Conservation (phyloP, 2,797 vertebrate genomes). For the Pangasius djambal region DNA sequence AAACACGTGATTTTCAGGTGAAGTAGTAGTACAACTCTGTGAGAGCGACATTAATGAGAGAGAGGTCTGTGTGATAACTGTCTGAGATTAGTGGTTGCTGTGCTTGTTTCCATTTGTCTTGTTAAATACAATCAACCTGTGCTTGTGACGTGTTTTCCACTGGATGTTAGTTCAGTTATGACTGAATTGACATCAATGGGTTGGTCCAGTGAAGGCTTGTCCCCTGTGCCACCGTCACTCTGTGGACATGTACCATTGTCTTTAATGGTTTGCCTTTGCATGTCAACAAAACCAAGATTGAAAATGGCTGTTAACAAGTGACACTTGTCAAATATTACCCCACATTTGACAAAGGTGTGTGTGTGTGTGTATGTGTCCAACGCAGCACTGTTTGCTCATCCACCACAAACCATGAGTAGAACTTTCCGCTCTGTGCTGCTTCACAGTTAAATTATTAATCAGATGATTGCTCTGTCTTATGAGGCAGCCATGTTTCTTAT, state of each 20-base stretch:
- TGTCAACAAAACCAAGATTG: conserved; percentile 55
- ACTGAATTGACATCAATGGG: conserved; percentile 49
- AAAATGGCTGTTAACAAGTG: conserved; percentile 56
- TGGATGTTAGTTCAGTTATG: conserved; percentile 36
- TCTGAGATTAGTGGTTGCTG: not conserved
- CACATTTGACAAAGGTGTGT: conserved; percentile 62
- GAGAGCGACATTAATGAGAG: not conserved
- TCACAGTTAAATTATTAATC: conserved; percentile 37
- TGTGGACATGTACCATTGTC: conserved; percentile 38
- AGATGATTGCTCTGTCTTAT: conserved; percentile 11
- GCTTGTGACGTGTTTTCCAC: conserved; percentile 30
- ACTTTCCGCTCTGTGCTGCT: conserved; percentile 35
- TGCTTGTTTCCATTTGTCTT: conserved; percentile 30
- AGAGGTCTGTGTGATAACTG: not conserved
- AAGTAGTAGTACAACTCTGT: not conserved
- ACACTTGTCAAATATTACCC: conserved; percentile 70
- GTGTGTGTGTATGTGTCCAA: conserved; percentile 52
- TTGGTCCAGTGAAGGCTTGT: conserved; percentile 21
- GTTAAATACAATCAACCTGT: conserved; percentile 22
- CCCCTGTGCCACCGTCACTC: conserved; percentile 32
- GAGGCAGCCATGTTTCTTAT: not conserved
- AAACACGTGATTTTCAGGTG: not conserved
- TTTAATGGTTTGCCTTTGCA: conserved; percentile 47
- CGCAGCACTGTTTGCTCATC: conserved; percentile 38
- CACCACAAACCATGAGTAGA: conserved; percentile 22